Percentiles rank a stretch among this genome's conserved stretches.
phyloP scores from a whole-genome alignment of 2,888 invertebrate genomes.

The Cephalotes varians region DNA sequence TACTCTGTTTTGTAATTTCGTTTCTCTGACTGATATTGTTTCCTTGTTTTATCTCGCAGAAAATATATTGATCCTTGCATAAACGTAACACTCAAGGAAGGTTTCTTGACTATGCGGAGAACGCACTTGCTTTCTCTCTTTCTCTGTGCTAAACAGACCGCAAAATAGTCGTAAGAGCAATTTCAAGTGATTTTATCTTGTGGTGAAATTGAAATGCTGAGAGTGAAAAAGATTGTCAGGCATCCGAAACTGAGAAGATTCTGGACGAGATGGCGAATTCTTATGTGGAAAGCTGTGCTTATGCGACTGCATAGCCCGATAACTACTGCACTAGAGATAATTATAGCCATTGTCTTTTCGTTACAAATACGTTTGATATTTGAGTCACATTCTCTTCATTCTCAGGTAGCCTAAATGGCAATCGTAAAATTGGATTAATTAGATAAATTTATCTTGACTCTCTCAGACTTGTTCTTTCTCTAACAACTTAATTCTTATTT shows the following conservation, averaged over 20 bases:
- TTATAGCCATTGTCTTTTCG: slow-evolving; percentile 64
- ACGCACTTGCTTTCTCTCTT: neutral
- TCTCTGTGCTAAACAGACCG: slow-evolving; percentile 19
- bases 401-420: slow-evolving; percentile 47
- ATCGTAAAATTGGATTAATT: neutral
- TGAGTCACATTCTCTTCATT: slow-evolving; percentile 61
- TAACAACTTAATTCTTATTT: neutral
- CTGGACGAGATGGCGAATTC: slow-evolving; percentile 48
- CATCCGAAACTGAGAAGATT: slow-evolving; percentile 26
- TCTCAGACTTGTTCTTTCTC: too few relatives aligned
- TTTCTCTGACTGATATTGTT: neutral
- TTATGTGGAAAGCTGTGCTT: slow-evolving; percentile 68
- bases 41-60: slow-evolving; percentile 25
- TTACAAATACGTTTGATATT: slow-evolving; percentile 71
- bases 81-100: neutral
- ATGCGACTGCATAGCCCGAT: slow-evolving; percentile 61
- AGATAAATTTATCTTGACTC: neutral
- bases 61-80: neutral
- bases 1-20: neutral
- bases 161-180: neutral
- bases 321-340: slow-evolving; percentile 58
- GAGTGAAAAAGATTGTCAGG: neutral
- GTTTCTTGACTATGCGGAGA: neutral
- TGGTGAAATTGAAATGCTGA: neutral
- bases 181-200: neutral